These are phyloP conservation scores for Clanis bilineata DNA, from an alignment of 2,888 invertebrate genomes.

Conservation along the genomic window DNA sequence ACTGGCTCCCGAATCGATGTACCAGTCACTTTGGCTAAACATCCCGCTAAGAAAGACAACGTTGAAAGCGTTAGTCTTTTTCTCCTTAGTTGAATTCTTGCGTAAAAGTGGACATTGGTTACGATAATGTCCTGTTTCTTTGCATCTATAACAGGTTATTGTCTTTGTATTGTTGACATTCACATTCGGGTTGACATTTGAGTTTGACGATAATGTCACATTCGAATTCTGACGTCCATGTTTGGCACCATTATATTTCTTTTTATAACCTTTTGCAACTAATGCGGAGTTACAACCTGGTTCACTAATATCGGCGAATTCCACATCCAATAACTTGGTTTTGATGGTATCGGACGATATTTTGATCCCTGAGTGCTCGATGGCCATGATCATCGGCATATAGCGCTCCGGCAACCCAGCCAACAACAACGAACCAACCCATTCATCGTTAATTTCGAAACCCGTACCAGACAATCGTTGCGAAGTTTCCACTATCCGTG, in stretches of 20 bases:
- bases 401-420: not conserved
- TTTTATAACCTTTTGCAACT: too few relatives aligned
- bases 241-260: too few relatives aligned
- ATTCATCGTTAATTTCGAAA: not conserved
- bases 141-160: constrained; percentile 5
- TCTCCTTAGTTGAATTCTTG: too few relatives aligned
- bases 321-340: not conserved
- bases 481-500: too few relatives aligned
- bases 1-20: not conserved
- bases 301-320: too few relatives aligned
- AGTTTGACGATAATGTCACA: too few relatives aligned
- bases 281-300: too few relatives aligned
- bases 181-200: not conserved
- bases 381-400: not conserved
- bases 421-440: not conserved
- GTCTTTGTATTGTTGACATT: not conserved
- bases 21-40: constrained; percentile 15
- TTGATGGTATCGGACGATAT: not conserved
- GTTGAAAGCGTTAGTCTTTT: constrained; percentile 26
- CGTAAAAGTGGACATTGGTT: not conserved
- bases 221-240: too few relatives aligned
- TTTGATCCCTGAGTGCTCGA: not conserved
- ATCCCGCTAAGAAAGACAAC: constrained; percentile 31
- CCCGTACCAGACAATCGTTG: not conserved
- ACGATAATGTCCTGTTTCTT: constrained; percentile 13